phyloP scores from a whole-genome alignment of 2,888 invertebrate genomes.

The Thecocarcelia acutangulata region DNA sequence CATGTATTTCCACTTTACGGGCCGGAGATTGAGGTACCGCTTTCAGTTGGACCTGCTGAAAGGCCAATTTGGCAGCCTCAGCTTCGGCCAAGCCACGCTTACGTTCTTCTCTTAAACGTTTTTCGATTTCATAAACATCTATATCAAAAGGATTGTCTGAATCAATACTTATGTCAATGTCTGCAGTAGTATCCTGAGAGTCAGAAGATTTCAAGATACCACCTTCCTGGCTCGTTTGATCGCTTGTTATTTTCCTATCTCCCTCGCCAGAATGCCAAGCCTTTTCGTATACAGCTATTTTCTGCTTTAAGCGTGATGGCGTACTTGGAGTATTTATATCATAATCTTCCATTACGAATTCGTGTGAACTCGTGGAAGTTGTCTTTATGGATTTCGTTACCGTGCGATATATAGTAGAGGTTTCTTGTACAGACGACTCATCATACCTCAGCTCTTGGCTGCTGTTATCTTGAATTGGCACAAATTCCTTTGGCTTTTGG shows the following conservation, averaged over 20 bases:
- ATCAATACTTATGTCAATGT: conserved; percentile 65
- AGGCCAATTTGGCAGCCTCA: conserved; percentile 80
- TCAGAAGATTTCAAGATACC: conserved; percentile 57
- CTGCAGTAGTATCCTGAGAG: conserved; percentile 57
- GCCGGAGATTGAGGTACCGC: conserved; percentile 83
- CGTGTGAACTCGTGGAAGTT: conserved; percentile 65
- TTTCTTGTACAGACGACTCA: conserved; percentile 55
- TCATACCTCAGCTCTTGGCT: conserved; percentile 18
- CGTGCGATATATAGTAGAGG: conserved; percentile 75
- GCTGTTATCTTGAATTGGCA: conserved; percentile 19
- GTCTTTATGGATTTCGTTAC: conserved; percentile 76
- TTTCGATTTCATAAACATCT: conserved; percentile 85
- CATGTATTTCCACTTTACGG: conserved; percentile 79
- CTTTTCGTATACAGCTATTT: conserved; percentile 91
- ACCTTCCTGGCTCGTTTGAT: conserved; percentile 74
- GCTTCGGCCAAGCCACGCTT: conserved; percentile 82
- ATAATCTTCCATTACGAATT: conserved; percentile 71
- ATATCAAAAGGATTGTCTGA: conserved; percentile 80
- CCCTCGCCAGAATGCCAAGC: conserved; percentile 85
- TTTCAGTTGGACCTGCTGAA: conserved; percentile 84
- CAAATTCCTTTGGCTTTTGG: conserved; percentile 58
- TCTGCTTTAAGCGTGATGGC: conserved; percentile 85
- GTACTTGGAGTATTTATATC: conserved; percentile 71
- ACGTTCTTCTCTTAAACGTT: conserved; percentile 83
- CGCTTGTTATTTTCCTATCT: conserved; percentile 75